Percentiles rank a stretch among this genome's conserved stretches.
Conservation (phyloP, 2,888 invertebrate genomes). For the Nomada lathburiana region DNA sequence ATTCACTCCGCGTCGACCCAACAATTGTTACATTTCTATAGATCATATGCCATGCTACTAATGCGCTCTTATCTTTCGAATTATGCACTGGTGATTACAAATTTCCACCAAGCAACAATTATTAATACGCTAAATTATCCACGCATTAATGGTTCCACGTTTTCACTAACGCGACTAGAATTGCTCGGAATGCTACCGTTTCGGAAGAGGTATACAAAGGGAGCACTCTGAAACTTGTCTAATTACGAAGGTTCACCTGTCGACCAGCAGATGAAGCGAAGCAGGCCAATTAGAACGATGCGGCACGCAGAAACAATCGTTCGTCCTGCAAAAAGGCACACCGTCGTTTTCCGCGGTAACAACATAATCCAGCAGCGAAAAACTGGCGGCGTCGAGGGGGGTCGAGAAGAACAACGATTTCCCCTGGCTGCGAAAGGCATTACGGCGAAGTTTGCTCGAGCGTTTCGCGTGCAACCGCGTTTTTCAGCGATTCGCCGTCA, state of each 20-base stretch:
- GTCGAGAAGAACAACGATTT: background rate
- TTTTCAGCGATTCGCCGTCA: conserved; percentile 10
- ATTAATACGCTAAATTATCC: too few species aligned
- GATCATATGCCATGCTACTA: too few species aligned
- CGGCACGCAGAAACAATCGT: too few species aligned
- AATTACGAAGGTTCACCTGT: background rate
- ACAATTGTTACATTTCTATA: too few species aligned
- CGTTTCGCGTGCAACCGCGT: conserved; percentile 2
- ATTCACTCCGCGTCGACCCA: too few species aligned
- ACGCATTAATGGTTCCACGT: too few species aligned
- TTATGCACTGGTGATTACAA: too few species aligned
- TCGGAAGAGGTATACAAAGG: background rate
- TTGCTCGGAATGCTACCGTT: too few species aligned
- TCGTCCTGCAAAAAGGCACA: background rate
- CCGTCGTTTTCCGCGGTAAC: background rate
- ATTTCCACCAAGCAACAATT: too few species aligned
- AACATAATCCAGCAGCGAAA: background rate
- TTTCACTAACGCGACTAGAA: too few species aligned
- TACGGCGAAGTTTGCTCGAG: conserved; percentile 8
- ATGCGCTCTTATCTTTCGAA: too few species aligned
- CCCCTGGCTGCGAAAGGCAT: conserved; percentile 2
- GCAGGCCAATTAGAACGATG: background rate
- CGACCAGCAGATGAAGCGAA: background rate
- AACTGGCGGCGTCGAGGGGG: background rate
- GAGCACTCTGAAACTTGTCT: background rate